Evolutionary conservation across 2,797 vertebrate species (phyloP).

Genomic region (Rhynchotus rufescens): DNA sequence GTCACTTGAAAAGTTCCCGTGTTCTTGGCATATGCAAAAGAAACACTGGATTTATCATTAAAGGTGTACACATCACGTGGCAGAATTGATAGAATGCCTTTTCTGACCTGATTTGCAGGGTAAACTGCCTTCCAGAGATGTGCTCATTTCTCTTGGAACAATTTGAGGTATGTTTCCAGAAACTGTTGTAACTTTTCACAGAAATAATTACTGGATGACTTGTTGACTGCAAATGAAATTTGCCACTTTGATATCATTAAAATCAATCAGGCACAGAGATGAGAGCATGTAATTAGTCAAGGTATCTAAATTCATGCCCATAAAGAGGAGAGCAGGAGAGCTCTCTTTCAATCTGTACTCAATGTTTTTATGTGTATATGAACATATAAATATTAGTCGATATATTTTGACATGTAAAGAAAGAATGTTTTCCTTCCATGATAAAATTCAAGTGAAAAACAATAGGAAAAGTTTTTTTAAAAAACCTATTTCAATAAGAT

Average conservation of each 20-base stretch:
- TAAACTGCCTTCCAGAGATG: background rate
- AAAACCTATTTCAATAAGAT: background rate
- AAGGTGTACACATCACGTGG: background rate
- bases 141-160: background rate
- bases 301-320: background rate
- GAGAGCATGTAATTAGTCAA: background rate
- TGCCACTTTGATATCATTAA: background rate
- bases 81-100: background rate
- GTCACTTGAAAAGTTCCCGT: background rate
- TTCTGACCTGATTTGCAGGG: background rate
- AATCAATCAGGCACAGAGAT: background rate
- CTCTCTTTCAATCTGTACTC: background rate
- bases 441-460: background rate
- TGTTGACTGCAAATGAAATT: background rate
- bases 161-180: background rate
- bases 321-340: background rate
- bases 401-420: background rate
- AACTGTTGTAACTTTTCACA: conserved; percentile 7
- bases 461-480: background rate
- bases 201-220: background rate
- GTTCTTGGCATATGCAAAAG: background rate
- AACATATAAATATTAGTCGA: background rate
- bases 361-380: background rate
- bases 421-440: background rate
- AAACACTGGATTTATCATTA: background rate